Evolutionary conservation across 2,888 invertebrate species (phyloP), one percentile per base, ranked within the genome.

Genomic region (Ceriagrion tenellum): DNA sequence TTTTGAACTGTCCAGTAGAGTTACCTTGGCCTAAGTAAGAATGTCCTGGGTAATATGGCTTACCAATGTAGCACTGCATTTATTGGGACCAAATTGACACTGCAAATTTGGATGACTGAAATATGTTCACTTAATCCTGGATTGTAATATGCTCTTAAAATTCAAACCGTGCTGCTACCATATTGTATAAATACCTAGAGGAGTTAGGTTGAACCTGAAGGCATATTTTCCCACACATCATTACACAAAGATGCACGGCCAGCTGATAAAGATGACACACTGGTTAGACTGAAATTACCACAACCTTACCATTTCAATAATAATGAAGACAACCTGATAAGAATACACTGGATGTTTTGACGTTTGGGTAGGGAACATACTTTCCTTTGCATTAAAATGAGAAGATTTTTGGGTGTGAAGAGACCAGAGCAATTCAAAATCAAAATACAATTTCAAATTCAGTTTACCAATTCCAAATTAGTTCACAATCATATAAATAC

Each of bases 81-180:
- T 74, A 74, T 47, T 93, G 74, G 93, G 93, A 35, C 91, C 91
- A 91, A 63, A 30, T 16, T 40, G 93, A 47, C 69, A 69, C 93
- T 93, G 93, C n/a, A 93, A 93, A 93, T n/a, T 93, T 93, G 93
- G 40, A 93, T 81, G n/a, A 81, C 81, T 81, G 35, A 81, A 35
- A 81, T 81, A 35, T 18, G 12, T 81, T 81, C 81, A 81, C 81
- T 35, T 35, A 81, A 13, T 35, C 10, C 81, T 35, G 81, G 26
- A 81, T 18, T 35, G 26, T 18, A 12, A 35, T 35, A 81, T 81
- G 81, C 81, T 81, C n/a, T 30, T 16, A 4, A 81, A 23, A 35
- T 81, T 35, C 26, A 16, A 81, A 35, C 35, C 26, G 81, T 81
- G 26, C 81, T 35, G 13, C 69, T 35, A 81, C 35, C 35, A 35